Percentiles rank a stretch among this genome's conserved stretches.
Evolutionary conservation across 2,113 vertebrate species (phyloP).

Genomic region (Pangasianodon hypophthalmus): DNA sequence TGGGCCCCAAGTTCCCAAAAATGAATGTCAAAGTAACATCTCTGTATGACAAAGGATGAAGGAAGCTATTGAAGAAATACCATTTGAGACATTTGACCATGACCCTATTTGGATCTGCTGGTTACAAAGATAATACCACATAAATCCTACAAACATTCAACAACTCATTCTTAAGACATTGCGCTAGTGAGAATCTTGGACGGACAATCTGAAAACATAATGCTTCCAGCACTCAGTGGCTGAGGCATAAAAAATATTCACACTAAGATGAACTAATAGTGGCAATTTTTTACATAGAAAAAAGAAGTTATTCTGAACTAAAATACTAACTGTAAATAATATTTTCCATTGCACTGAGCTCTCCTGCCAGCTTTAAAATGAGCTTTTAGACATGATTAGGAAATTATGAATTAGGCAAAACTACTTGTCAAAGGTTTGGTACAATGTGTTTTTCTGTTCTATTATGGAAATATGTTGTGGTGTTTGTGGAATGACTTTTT

Average conservation of each 20-base stretch:
- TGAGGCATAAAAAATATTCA: not conserved
- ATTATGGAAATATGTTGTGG: not conserved
- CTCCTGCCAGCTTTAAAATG: not conserved
- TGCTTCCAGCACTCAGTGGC: not conserved
- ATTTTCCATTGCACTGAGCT: not conserved
- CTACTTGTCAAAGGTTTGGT: not conserved
- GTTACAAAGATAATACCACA: not conserved
- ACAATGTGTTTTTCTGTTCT: not conserved
- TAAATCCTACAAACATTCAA: not conserved
- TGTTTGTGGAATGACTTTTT: not conserved
- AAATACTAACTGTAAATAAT: not conserved
- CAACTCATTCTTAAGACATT: not conserved
- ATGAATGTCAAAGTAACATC: not conserved
- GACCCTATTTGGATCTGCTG: not conserved
- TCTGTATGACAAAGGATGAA: not conserved
- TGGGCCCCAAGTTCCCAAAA: not conserved
- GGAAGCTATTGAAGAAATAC: not conserved
- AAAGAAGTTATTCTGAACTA: not conserved
- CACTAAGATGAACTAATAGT: not conserved
- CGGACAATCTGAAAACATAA: not conserved
- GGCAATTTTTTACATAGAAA: not conserved
- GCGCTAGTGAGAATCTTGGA: not conserved
- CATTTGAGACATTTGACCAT: not conserved
- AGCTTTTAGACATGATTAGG: not conserved
- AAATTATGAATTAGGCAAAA: not conserved